These are phyloP conservation scores for Notolabrus celidotus DNA, from an alignment of 2,797 vertebrate genomes.

Conservation along the genomic window DNA sequence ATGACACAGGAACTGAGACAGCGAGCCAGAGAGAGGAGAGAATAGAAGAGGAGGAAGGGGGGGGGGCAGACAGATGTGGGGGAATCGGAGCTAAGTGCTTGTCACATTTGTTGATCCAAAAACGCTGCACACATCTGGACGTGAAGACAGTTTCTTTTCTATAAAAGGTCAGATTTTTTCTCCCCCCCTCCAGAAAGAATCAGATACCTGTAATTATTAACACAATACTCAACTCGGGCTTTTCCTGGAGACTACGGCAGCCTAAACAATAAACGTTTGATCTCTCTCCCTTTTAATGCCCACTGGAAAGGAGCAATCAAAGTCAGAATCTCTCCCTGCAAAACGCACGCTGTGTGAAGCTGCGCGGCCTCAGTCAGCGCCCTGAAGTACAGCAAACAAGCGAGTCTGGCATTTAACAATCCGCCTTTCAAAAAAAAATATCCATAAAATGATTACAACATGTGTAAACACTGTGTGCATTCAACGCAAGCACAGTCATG, in stretches of 20 bases:
- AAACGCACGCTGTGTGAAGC: constrained; percentile 42
- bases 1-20: constrained; percentile 73
- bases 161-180: neutral
- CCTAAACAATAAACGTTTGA: constrained; percentile 58
- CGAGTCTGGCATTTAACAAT: constrained; percentile 72
- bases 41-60: constrained; percentile 1
- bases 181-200: too few species aligned
- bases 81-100: constrained; percentile 48
- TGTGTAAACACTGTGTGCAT: constrained; percentile 80
- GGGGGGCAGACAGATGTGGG: constrained; percentile 57
- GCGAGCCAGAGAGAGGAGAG: constrained; percentile 56
- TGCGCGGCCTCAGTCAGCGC: constrained; percentile 38
- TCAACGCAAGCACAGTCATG: constrained; percentile 15
- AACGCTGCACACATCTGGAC: constrained; percentile 64
- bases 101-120: constrained; percentile 64
- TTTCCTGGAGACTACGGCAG: constrained; percentile 44
- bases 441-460: constrained; percentile 79
- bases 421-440: constrained; percentile 75
- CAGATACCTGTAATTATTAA: constrained; percentile 70
- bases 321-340: constrained; percentile 49
- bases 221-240: constrained; percentile 41
- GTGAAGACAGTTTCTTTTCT: constrained; percentile 32
- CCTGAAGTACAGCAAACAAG: constrained; percentile 57
- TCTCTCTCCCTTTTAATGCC: constrained; percentile 47
- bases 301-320: constrained; percentile 65